These are phyloP conservation scores for Chymomyza amoena DNA, from an alignment of 2,888 invertebrate species.

Conservation along the genomic window DNA sequence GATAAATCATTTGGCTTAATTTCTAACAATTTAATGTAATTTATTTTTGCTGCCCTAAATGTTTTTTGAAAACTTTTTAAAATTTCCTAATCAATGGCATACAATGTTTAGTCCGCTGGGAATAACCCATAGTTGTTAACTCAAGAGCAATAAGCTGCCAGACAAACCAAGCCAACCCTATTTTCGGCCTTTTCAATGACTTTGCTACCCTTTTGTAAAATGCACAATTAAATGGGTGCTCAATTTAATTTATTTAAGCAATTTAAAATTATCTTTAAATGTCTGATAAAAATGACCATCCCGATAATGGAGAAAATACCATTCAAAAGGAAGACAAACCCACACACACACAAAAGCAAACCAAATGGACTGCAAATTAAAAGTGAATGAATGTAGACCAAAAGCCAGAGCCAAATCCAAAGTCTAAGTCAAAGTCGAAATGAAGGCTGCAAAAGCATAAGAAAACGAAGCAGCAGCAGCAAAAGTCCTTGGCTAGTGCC, in stretches of 20 bases:
- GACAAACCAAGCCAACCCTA: neutral
- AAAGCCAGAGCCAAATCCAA: constrained; percentile 18
- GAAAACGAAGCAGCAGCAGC: neutral
- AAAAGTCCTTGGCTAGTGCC: constrained; percentile 2
- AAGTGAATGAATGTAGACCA: neutral
- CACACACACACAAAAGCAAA: constrained; percentile 12
- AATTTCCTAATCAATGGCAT: neutral
- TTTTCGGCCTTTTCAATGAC: neutral
- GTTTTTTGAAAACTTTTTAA: neutral
- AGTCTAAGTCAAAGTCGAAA: constrained; percentile 39
- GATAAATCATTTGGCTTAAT: neutral
- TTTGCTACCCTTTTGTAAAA: neutral
- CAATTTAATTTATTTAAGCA: constrained; percentile 34
- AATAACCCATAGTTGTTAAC: neutral
- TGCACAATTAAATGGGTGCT: constrained; percentile 25
- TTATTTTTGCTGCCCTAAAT: neutral
- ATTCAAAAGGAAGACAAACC: neutral
- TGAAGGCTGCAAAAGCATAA: constrained; percentile 20
- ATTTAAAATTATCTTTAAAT: constrained; percentile 39
- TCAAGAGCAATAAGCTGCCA: constrained; percentile 2
- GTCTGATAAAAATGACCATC: constrained; percentile 27
- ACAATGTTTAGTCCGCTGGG: neutral
- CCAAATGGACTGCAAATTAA: constrained; percentile 23
- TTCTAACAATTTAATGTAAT: neutral
- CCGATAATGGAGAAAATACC: neutral